Evolutionary conservation across 2,113 vertebrate species (phyloP).

Genomic region (Hemiscyllium ocellatum): DNA sequence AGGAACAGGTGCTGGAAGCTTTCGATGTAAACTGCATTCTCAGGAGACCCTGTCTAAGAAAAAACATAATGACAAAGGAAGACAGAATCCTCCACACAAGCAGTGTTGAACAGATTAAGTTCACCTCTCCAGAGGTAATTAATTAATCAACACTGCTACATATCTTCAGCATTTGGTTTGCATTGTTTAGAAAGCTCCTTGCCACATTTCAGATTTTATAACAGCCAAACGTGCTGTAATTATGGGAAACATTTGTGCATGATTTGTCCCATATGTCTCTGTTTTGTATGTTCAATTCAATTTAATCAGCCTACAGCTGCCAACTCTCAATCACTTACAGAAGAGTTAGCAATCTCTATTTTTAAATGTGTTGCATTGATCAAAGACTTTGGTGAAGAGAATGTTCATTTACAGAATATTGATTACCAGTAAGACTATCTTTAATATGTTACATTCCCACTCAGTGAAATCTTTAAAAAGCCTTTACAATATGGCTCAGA

Average conservation of each 20-base stretch:
- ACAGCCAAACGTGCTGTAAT: background rate
- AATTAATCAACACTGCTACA: background rate
- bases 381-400: slow-evolving; percentile 13
- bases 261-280: background rate
- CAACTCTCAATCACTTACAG: background rate
- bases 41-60: background rate
- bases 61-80: background rate
- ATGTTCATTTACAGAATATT: slow-evolving; percentile 4
- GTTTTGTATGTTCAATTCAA: slow-evolving; percentile 10
- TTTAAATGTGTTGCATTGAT: background rate
- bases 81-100: slow-evolving; percentile 3
- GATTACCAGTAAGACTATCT: background rate
- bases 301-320: background rate
- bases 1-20: background rate
- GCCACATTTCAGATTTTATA: background rate
- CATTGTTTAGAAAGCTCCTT: background rate
- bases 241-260: background rate
- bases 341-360: background rate
- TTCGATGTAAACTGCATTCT: background rate
- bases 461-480: background rate
- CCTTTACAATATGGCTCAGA: background rate
- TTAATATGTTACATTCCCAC: slow-evolving; percentile 16
- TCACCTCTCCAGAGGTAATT: background rate
- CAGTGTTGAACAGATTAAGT: background rate
- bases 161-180: background rate